Percentiles rank a stretch among this genome's conserved stretches.
phyloP scores from a whole-genome alignment of 2,113 vertebrate genomes.

The Melanotaenia duboulayi region DNA sequence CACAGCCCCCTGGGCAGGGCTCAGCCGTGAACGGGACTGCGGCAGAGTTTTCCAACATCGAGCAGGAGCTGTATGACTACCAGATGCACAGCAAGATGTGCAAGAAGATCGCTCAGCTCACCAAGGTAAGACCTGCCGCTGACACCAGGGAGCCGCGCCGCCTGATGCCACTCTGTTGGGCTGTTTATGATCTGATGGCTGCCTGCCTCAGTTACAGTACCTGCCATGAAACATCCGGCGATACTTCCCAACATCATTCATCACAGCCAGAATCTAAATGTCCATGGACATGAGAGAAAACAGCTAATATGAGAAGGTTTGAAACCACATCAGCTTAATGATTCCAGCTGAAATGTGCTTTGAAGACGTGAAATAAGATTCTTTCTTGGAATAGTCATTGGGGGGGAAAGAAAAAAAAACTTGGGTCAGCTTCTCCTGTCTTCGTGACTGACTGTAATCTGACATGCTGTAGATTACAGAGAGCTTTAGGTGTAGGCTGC shows the following conservation, averaged over 20 bases:
- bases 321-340: not conserved
- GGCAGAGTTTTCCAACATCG: constrained; percentile 78
- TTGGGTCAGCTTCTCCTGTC: constrained; percentile 29
- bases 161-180: constrained; percentile 40
- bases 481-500: constrained; percentile 43
- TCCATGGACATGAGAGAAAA: not conserved
- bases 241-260: not conserved
- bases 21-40: constrained; percentile 83
- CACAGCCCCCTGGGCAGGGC: constrained; percentile 79
- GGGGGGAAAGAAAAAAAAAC: constrained; percentile 14
- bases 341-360: not conserved
- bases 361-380: not conserved
- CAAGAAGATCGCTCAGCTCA: constrained; percentile 99
- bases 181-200: constrained; percentile 36
- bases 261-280: not conserved
- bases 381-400: not conserved
- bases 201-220: constrained; percentile 24
- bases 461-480: constrained; percentile 6
- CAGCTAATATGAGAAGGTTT: not conserved
- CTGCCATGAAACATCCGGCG: constrained; percentile 20
- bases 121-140: constrained; percentile 87
- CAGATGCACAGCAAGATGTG: constrained; percentile 96
- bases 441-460: constrained; percentile 60
- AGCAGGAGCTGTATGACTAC: constrained; percentile 83
- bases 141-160: constrained; percentile 37